A percentile compares a stretch with the other conserved stretches of the same genome.
These are phyloP conservation scores for Acronicta leporina DNA, from an alignment of 2,888 invertebrate genomes.

Conservation along the genomic window DNA sequence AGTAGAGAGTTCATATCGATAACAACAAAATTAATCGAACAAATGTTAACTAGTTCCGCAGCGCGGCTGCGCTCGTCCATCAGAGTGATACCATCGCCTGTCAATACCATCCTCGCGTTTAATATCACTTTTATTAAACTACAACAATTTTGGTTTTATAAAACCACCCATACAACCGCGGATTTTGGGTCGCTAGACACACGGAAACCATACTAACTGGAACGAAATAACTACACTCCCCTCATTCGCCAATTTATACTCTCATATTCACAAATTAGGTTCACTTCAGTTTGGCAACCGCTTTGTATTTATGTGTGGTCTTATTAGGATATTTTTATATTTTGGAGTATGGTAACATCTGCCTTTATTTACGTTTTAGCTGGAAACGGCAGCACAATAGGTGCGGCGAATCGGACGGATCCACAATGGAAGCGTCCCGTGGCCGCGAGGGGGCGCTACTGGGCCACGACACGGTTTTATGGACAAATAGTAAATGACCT, in stretches of 20 bases:
- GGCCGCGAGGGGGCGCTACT: conserved; percentile 55
- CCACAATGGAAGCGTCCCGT: conserved; percentile 72
- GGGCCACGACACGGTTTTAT: conserved; percentile 65
- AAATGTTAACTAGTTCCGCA: conserved; percentile 32
- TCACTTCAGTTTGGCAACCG: conserved; percentile 44
- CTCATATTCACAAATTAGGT: conserved; percentile 41
- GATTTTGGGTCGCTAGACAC: conserved; percentile 68
- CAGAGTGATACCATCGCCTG: conserved; percentile 67
- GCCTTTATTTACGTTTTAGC: conserved; percentile 88
- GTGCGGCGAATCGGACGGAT: conserved; percentile 80
- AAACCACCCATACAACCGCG: conserved; percentile 82
- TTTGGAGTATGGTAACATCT: conserved; percentile 87
- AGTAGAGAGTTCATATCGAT: conserved; percentile 16
- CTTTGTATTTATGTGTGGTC: conserved; percentile 47
- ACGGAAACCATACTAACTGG: conserved; percentile 24
- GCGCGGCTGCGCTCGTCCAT: conserved; percentile 57
- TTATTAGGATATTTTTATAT: conserved; percentile 61
- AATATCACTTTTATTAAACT: conserved; percentile 86
- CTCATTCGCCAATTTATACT: conserved; percentile 42
- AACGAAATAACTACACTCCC: conserved; percentile 41
- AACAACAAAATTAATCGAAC: conserved; percentile 31
- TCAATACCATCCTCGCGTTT: conserved; percentile 80
- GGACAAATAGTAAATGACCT: conserved; percentile 75
- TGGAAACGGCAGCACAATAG: conserved; percentile 84
- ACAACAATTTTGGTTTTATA: conserved; percentile 84